These are phyloP conservation scores for Melieria omissa DNA, from an alignment of 2,888 invertebrate species.

Conservation along the genomic window DNA sequence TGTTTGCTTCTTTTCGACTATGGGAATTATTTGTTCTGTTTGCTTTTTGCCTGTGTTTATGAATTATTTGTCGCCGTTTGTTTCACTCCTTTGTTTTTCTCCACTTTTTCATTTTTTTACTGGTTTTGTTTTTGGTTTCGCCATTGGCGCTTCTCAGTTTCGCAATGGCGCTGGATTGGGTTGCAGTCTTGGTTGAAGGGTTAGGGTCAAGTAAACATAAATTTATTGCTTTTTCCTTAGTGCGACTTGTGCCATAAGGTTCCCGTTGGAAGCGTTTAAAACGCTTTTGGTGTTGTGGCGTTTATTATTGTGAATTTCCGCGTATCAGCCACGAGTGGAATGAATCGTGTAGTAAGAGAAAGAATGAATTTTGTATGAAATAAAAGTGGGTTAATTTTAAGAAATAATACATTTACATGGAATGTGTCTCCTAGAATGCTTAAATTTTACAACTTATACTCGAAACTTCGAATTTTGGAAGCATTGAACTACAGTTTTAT, in stretches of 20 bases:
- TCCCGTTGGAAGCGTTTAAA: too few species aligned
- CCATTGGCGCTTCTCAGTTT: background rate
- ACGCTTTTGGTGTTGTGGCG: too few species aligned
- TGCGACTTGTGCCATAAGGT: constrained; percentile 16
- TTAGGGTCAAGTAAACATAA: constrained; percentile 29
- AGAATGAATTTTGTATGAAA: too few species aligned
- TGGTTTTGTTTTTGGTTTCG: constrained; percentile 5
- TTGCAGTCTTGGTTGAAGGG: background rate
- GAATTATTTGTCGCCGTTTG: constrained; percentile 40
- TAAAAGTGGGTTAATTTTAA: too few species aligned
- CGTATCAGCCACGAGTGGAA: too few species aligned
- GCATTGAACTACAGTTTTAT: too few species aligned
- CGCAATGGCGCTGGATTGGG: background rate
- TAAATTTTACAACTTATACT: too few species aligned
- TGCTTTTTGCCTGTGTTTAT: constrained; percentile 30
- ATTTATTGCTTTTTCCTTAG: constrained; percentile 24
- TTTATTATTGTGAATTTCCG: too few species aligned
- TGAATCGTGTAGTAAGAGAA: too few species aligned
- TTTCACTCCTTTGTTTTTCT: constrained; percentile 11
- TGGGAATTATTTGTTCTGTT: constrained; percentile 34
- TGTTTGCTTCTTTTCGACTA: constrained; percentile 6
- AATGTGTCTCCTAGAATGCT: too few species aligned
- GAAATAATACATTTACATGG: too few species aligned
- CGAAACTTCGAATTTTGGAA: too few species aligned
- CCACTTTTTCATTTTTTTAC: constrained; percentile 1